A percentile compares a stretch with the other conserved stretches of the same genome.
Evolutionary conservation across 2,888 invertebrate species (phyloP).

Genomic region (Lampropteryx suffumata): DNA sequence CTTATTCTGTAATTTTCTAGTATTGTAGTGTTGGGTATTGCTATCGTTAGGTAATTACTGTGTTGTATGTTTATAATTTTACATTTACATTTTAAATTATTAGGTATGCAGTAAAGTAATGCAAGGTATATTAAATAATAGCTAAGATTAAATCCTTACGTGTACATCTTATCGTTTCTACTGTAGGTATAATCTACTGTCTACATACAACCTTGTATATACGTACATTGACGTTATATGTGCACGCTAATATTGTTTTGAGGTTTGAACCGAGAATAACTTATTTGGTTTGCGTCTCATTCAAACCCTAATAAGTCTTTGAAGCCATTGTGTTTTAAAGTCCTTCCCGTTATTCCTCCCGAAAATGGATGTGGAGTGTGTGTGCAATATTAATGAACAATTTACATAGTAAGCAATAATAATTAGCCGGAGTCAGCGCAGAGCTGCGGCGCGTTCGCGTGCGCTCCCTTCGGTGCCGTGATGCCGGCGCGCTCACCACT

Average conservation of each 20-base stretch:
- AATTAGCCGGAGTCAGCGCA: conserved; percentile 60
- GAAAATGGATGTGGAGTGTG: conserved; percentile 65
- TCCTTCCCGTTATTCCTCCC: conserved; percentile 71
- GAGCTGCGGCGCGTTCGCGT: conserved; percentile 51
- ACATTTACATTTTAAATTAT: too few relatives aligned
- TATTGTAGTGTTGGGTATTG: too few relatives aligned
- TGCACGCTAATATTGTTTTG: conserved; percentile 33
- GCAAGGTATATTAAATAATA: too few relatives aligned
- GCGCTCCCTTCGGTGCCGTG: conserved; percentile 66
- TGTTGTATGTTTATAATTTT: too few relatives aligned
- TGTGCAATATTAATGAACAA: conserved; percentile 77
- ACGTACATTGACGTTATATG: conserved; percentile 11
- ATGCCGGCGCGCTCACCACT: conserved; percentile 66
- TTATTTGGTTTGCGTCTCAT: conserved; percentile 50
- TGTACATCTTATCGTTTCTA: too few relatives aligned
- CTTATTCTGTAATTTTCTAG: too few relatives aligned
- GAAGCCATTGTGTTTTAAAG: conserved; percentile 63
- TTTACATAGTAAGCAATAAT: conserved; percentile 69
- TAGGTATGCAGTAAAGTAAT: too few relatives aligned
- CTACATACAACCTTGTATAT: background rate
- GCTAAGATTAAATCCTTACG: too few relatives aligned
- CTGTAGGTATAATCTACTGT: too few relatives aligned
- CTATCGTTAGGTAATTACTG: too few relatives aligned
- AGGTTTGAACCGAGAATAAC: conserved; percentile 34
- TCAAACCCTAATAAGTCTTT: conserved; percentile 53